phyloP scores from a whole-genome alignment of 2,888 invertebrate species.

The Drosophila helvetica region DNA sequence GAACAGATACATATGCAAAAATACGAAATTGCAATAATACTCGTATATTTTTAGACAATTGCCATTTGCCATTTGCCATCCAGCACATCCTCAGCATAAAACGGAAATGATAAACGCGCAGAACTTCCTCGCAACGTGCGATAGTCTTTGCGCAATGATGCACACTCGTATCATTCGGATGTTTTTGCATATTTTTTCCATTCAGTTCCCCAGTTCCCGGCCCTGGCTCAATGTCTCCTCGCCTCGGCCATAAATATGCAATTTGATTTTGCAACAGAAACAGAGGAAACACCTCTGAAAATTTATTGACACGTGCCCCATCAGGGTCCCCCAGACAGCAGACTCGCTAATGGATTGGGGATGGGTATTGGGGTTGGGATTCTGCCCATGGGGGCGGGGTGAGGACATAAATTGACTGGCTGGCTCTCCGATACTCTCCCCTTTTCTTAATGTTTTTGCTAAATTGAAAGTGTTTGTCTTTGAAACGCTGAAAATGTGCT shows the following conservation, averaged over 20 bases:
- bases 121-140: conserved; percentile 16
- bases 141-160: no score
- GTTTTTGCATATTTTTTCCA: conserved; percentile 37
- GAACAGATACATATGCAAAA: neutral
- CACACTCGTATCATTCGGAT: neutral
- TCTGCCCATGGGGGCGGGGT: neutral
- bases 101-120: conserved; percentile 63
- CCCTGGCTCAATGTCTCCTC: neutral
- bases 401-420: conserved; percentile 19
- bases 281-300: conserved; percentile 9
- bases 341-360: conserved; percentile 24
- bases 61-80: conserved; percentile 2
- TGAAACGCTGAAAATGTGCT: conserved; percentile 26
- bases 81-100: conserved; percentile 63
- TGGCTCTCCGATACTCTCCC: neutral
- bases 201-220: conserved; percentile 11
- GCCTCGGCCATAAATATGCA: conserved; percentile 71
- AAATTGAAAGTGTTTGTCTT: conserved; percentile 37
- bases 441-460: conserved; percentile 7
- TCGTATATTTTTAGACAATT: conserved; percentile 56
- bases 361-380: neutral
- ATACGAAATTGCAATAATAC: conserved; percentile 22
- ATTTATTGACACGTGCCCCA: conserved; percentile 52
- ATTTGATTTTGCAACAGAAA: conserved; percentile 62
- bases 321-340: neutral